A percentile compares a stretch with the other conserved stretches of the same genome.
phyloP scores from a whole-genome alignment of 37 sponge, comb jelly and placozoan species.

The Bolinopsis microptera region DNA sequence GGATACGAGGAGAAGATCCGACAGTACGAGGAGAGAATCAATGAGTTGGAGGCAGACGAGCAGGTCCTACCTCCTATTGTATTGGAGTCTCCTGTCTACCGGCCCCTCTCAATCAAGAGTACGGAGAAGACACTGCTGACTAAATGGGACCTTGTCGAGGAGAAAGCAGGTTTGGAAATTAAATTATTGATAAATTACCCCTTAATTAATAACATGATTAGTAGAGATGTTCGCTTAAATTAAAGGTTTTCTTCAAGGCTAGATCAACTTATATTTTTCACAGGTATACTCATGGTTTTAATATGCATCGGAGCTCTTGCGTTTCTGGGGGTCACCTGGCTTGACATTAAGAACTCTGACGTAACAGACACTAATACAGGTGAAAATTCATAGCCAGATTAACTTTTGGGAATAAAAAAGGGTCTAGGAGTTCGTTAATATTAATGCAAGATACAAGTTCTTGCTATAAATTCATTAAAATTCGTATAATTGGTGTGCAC shows the following conservation, averaged over 20 bases:
- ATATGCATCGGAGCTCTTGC: background rate
- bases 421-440: too few species aligned
- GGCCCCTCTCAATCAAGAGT: background rate
- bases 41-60: background rate
- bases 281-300: background rate
- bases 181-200: background rate
- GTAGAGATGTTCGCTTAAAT: background rate
- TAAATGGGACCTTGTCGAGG: slow-evolving; percentile 8
- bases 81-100: background rate
- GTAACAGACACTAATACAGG: slow-evolving; percentile 17
- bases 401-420: background rate
- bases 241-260: too few species aligned
- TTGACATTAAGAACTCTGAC: background rate
- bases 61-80: background rate
- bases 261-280: too few species aligned
- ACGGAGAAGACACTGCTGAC: background rate
- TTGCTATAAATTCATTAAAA: too few species aligned
- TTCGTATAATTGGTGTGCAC: too few species aligned
- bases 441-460: too few species aligned
- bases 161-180: background rate
- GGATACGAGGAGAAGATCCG: slow-evolving; percentile 7
- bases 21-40: slow-evolving; percentile 1
- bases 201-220: background rate
- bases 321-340: slow-evolving; percentile 3
- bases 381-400: background rate